phyloP scores from a whole-genome alignment of 2,113 vertebrate species.

The Gavia stellata region DNA sequence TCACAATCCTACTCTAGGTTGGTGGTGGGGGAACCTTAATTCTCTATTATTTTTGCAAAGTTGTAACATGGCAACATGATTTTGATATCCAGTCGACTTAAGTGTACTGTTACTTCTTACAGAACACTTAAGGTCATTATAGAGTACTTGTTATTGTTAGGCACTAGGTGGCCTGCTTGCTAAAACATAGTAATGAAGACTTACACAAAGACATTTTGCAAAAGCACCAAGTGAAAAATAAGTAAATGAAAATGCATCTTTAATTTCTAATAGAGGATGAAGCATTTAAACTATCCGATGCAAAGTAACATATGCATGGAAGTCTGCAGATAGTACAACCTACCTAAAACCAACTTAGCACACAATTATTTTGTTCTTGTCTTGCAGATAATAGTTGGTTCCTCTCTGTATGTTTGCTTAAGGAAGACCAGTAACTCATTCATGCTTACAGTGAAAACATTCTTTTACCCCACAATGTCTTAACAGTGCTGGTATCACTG shows the following conservation, averaged over 20 bases:
- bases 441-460: not conserved
- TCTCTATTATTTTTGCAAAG: not conserved
- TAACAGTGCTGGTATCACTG: not conserved
- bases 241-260: not conserved
- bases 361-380: not conserved
- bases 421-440: not conserved
- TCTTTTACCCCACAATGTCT: not conserved
- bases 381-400: not conserved
- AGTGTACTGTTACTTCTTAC: not conserved
- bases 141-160: slow-evolving; percentile 40
- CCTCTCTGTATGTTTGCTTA: not conserved
- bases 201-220: not conserved
- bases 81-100: not conserved
- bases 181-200: not conserved
- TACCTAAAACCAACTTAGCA: not conserved
- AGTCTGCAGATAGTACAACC: not conserved
- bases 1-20: not conserved
- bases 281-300: not conserved
- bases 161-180: slow-evolving; percentile 66
- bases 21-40: not conserved
- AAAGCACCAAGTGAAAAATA: not conserved
- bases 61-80: not conserved
- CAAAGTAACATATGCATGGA: not conserved
- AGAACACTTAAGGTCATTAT: not conserved
- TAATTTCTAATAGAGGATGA: not conserved